Evolutionary conservation across 2,113 vertebrate genomes (phyloP).

Genomic region (Albula glossodonta): DNA sequence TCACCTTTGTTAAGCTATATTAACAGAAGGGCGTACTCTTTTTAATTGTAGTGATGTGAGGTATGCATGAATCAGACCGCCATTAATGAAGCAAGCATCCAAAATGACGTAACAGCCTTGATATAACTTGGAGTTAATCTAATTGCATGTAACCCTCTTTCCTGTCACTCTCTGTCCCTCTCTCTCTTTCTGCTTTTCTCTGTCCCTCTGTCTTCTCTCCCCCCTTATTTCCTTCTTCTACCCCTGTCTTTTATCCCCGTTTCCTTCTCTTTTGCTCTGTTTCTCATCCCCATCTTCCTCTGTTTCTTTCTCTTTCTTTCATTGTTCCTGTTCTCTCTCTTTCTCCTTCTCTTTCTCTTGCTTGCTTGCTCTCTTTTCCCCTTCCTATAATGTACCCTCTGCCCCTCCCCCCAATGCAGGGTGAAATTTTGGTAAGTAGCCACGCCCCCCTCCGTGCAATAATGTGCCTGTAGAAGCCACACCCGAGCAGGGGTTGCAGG

Average conservation of each 20-base stretch:
- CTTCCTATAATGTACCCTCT: constrained; percentile 59
- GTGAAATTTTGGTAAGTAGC: constrained; percentile 98
- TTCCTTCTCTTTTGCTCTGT: constrained; percentile 22
- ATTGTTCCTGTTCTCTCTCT: not conserved
- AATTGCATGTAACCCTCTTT: constrained; percentile 91
- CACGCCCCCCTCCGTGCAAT: constrained; percentile 28
- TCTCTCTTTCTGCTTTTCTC: constrained; percentile 40
- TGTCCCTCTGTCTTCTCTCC: constrained; percentile 44
- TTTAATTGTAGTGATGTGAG: constrained; percentile 51
- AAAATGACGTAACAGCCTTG: constrained; percentile 64
- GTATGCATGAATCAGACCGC: constrained; percentile 59
- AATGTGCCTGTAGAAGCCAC: constrained; percentile 51
- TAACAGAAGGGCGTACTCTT: constrained; percentile 45
- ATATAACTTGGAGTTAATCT: constrained; percentile 73
- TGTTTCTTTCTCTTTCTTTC: not conserved
- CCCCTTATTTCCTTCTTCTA: constrained; percentile 45
- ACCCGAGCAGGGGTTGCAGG: constrained; percentile 61
- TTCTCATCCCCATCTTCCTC: constrained; percentile 9
- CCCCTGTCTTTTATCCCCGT: constrained; percentile 36
- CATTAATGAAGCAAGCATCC: constrained; percentile 47
- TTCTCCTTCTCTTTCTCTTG: not conserved
- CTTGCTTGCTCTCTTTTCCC: constrained; percentile 39
- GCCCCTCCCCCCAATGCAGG: constrained; percentile 78
- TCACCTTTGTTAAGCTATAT: constrained; percentile 44
- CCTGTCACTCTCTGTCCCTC: constrained; percentile 66